These are phyloP conservation scores for Coregonus sp. DNA, from an alignment of 2,797 vertebrate species.

Conservation along the genomic window DNA sequence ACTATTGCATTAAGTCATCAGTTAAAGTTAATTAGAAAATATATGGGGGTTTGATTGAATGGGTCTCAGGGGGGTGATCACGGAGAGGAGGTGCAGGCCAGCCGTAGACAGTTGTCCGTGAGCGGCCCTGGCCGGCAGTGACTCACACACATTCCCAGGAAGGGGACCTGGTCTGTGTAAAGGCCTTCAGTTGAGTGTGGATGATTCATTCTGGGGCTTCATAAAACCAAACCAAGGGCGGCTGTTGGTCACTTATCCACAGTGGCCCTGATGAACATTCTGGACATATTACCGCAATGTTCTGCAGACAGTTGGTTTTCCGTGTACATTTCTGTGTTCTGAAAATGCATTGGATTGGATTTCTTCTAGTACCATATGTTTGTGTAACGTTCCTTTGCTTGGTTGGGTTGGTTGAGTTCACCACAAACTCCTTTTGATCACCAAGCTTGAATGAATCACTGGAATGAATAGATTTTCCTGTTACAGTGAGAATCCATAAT, in stretches of 20 bases:
- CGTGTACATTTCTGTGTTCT: background rate
- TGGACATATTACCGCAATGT: constrained; percentile 36
- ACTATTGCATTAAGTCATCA: constrained; percentile 71
- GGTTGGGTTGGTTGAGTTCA: background rate
- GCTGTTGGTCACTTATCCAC: constrained; percentile 44
- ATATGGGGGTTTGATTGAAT: constrained; percentile 74
- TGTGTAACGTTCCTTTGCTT: background rate
- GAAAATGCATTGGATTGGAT: background rate
- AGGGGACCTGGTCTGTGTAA: constrained; percentile 76
- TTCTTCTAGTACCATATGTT: background rate
- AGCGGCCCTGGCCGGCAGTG: constrained; percentile 47
- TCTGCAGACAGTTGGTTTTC: constrained; percentile 16
- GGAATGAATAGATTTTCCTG: constrained; percentile 52
- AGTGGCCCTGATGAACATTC: constrained; percentile 37
- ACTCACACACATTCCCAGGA: constrained; percentile 70
- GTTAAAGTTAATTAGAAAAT: constrained; percentile 75
- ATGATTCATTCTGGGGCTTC: constrained; percentile 60
- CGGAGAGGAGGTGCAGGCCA: constrained; percentile 58
- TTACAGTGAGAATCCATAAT: constrained; percentile 25
- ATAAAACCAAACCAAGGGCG: constrained; percentile 51
- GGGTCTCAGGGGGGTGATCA: constrained; percentile 68
- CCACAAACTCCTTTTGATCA: constrained; percentile 19
- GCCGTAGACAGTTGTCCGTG: constrained; percentile 57
- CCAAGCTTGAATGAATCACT: background rate
- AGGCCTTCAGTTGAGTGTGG: constrained; percentile 43